phyloP scores from a whole-genome alignment of 2,888 invertebrate genomes.

The Mechanitis messenoides region DNA sequence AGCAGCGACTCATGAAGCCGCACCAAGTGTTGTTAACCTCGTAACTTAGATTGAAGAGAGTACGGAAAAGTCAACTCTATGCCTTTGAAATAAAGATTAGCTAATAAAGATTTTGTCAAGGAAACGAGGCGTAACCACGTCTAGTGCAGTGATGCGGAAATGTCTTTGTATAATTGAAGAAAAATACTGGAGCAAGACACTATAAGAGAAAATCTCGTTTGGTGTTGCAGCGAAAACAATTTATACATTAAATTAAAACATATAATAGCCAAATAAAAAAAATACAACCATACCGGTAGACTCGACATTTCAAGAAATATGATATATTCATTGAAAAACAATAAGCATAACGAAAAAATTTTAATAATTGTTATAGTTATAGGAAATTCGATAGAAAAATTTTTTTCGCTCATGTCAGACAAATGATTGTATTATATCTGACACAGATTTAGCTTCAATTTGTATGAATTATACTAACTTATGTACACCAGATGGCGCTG shows the following conservation, averaged over 20 bases:
- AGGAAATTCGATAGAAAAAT: too few relatives aligned
- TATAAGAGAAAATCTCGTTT: conserved; percentile 11
- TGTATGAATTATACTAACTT: too few relatives aligned
- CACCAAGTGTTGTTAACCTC: conserved; percentile 23
- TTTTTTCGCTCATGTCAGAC: too few relatives aligned
- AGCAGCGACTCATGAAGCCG: conserved; percentile 1
- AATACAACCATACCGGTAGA: too few relatives aligned
- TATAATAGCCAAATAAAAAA: too few relatives aligned
- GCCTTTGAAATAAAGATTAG: conserved; percentile 19
- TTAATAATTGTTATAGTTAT: too few relatives aligned
- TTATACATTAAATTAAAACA: not conserved
- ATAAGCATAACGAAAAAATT: too few relatives aligned
- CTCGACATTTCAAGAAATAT: too few relatives aligned
- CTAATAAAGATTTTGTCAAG: conserved; percentile 7
- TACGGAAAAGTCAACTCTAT: conserved; percentile 20
- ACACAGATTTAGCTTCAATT: too few relatives aligned
- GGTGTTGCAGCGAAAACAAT: not conserved
- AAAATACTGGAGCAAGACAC: conserved; percentile 23
- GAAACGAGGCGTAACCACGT: conserved; percentile 22
- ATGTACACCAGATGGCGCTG: too few relatives aligned
- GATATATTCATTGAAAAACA: too few relatives aligned
- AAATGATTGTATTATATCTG: too few relatives aligned
- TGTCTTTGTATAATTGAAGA: conserved; percentile 30
- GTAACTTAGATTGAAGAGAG: conserved; percentile 18
- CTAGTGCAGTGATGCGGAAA: conserved; percentile 29